Conservation (phyloP, 2,888 invertebrate species). For the Lymantria monacha region DNA sequence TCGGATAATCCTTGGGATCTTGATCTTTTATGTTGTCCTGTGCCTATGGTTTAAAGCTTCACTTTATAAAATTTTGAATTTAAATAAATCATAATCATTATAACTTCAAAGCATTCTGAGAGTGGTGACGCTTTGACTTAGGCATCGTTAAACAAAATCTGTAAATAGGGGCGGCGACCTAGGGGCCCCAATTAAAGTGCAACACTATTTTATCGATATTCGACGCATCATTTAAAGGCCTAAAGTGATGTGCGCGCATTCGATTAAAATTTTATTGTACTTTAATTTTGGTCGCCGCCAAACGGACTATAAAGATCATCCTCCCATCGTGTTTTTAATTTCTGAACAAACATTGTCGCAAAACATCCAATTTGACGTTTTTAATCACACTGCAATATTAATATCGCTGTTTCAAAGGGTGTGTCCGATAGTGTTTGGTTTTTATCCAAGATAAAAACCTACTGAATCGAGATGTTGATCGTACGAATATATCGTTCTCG, state of each 20-base stretch:
- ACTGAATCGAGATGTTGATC: conserved; percentile 44
- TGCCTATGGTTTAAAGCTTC: conserved; percentile 55
- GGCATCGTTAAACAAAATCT: conserved; percentile 48
- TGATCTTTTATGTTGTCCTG: conserved; percentile 57
- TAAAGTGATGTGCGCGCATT: conserved; percentile 72
- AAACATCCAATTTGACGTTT: conserved; percentile 56
- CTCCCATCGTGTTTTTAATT: conserved; percentile 47
- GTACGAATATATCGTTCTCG: conserved; percentile 33
- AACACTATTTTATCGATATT: conserved; percentile 63
- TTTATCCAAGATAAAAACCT: conserved; percentile 50
- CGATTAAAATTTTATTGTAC: conserved; percentile 61
- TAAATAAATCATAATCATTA: conserved; percentile 6
- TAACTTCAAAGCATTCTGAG: conserved; percentile 4
- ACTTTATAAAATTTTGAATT: conserved; percentile 17
- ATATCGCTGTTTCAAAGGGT: conserved; percentile 57
- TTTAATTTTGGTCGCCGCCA: conserved; percentile 67
- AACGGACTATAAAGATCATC: conserved; percentile 62
- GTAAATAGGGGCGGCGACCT: conserved; percentile 67
- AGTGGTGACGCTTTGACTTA: conserved; percentile 53
- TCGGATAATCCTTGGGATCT: conserved; percentile 58
- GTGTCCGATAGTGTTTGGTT: conserved; percentile 76
- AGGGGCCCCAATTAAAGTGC: conserved; percentile 70
- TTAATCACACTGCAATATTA: conserved; percentile 56
- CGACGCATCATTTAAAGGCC: conserved; percentile 76
- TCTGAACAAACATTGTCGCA: conserved; percentile 52